Evolutionary conservation across 37 sponge, comb jelly and placozoan genomes (phyloP), one percentile per base, ranked within the genome.

Genomic region (Halisarca cf. caerulea): DNA sequence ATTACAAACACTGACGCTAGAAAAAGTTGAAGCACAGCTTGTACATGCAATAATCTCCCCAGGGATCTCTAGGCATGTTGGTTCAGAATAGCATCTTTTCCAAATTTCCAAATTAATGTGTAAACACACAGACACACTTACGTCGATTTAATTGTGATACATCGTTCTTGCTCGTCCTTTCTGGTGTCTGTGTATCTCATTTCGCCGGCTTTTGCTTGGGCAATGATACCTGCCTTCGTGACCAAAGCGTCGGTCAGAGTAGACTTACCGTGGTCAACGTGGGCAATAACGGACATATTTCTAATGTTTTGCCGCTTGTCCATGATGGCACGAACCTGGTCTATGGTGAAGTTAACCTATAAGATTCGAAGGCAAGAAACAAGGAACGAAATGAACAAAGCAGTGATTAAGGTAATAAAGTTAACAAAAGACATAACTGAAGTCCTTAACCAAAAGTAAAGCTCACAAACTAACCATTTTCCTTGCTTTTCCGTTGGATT

Each of bases 131-230:
- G 5, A 69, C 41, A 27, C 41, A 68, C 93, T 90, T 58, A 95
- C 96, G 99, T 99, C 14, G 99, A 99, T 79, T 99, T 99, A 93
- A 99, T 99, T 89, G 99, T 99, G 83, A 99, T 99, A 59, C 99
- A 99, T 71, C 99, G 75, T 51, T 99, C 99, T 79, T 99, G 99
- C 66, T 97, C 99, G 78, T 99, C 99, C 45, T 96, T 97, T 18
- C 99, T 79, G 18, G 99, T 99, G 94, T 99, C 99, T 28, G 99
- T 99, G 73, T 92, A 99, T 0, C 99, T 83, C 43, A 94, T 91
- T 43, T 96, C 97, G 51, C 99, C 99, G 0, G 99, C 97, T n/a
- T 89, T 86, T 47, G 82, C 88, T 14, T 89, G 86, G 28, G 99
- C 97, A 59, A 97, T 99, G 91, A 99, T 99, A 69, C 97, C 99